Conservation (phyloP, 2,113 vertebrate genomes). For the Natator depressus region DNA sequence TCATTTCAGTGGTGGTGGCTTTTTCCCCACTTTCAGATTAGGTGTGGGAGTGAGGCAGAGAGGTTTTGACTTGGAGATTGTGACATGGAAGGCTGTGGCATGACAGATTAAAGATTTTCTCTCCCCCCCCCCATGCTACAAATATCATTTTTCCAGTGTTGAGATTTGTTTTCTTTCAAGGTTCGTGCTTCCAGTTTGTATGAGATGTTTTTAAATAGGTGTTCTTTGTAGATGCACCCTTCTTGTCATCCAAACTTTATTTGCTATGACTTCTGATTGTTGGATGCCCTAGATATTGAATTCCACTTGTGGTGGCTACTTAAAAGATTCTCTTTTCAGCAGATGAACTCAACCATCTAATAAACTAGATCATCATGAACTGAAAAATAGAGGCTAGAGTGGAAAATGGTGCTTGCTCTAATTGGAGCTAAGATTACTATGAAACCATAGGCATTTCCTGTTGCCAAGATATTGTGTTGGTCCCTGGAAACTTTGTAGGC, state of each 20-base stretch:
- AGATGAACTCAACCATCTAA: constrained; percentile 13
- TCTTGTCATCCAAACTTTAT: background rate
- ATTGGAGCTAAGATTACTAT: constrained; percentile 17
- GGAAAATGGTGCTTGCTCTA: constrained; percentile 17
- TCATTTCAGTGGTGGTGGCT: background rate
- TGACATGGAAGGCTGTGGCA: background rate
- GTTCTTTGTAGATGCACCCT: constrained; percentile 27
- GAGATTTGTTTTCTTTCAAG: background rate
- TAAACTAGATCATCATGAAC: constrained; percentile 13
- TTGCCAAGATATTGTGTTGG: background rate
- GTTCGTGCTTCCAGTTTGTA: constrained; percentile 30
- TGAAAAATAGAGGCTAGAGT: constrained; percentile 28
- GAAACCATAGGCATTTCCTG: constrained; percentile 37
- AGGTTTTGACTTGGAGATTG: background rate
- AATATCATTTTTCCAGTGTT: background rate
- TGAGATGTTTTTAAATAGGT: constrained; percentile 45
- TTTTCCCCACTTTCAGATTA: background rate
- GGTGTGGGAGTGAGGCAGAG: rapidly evolving
- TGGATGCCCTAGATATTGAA: constrained; percentile 42
- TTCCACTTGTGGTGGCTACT: background rate
- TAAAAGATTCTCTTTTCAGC: constrained; percentile 40
- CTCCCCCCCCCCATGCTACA: background rate
- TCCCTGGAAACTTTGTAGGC: constrained; percentile 3
- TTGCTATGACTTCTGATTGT: background rate
- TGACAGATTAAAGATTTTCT: background rate